Evolutionary conservation across 2,888 invertebrate species (phyloP), one percentile per base, ranked within the genome.

Genomic region (Fragum whitleyi): DNA sequence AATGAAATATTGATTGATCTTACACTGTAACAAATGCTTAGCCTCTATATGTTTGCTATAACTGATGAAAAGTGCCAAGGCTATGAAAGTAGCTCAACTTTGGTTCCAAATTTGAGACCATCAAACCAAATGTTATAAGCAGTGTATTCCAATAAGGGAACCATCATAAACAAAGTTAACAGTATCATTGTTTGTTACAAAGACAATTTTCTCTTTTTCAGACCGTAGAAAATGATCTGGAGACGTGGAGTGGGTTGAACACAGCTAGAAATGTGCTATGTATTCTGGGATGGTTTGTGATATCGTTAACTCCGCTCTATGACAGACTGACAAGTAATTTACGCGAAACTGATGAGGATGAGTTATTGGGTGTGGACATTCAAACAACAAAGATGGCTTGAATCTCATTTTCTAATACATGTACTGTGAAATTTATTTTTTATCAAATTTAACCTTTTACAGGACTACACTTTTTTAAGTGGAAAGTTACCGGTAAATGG

Each of bases 291-390:
- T 93, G 93, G 93, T 80, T 92, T 67, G 83, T 93, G 11, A 84
- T 93, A 29, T 88, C 92, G 1, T 77, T 93, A 26, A 83, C 88
- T 0, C 91, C 93, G 0, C 82, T 87, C 55, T 84, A 90, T 0
- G 93, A 93, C 85, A 83, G 93, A 76, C 89, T 93, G 55, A 87
- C 87, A 32, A 88, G 91, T 28, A 92, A 91, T 77, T 86, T 93
- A n/a, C 78, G 87, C 32, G 87, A 89, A 21, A 89, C 90, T 2
- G 91, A 92, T 73, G 91, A 91, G 19, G 91, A 91, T 28, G 87
- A 90, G 59, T 71, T 89, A 47, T 75, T 91, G 14, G 89, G 88
- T 11, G 88, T 87, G 19, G 87, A 89, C 26, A 84, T 88, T 51
- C 90, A 90, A 70, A 74, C 88, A 42, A 68, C 57, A 29, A 83